A percentile compares a stretch with the other conserved stretches of the same genome.
phyloP scores from a whole-genome alignment of 2,113 vertebrate species.

The Seriola dumerili region DNA sequence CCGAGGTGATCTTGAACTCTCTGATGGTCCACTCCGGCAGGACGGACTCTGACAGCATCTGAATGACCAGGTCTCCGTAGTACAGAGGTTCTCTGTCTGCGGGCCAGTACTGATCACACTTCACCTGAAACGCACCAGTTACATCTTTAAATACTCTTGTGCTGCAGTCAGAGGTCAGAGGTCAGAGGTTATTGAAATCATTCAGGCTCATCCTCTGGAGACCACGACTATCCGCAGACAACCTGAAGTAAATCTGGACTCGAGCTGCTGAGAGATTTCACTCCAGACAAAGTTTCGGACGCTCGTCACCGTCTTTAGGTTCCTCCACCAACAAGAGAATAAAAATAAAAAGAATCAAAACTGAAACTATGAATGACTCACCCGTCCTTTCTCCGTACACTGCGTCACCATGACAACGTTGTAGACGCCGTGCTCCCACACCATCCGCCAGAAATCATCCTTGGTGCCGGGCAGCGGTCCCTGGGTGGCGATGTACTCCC shows the following conservation, averaged over 20 bases:
- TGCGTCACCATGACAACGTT: constrained; percentile 99
- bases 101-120: constrained; percentile 99
- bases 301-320: too few relatives aligned
- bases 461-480: constrained; percentile 97
- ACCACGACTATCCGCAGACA: too few relatives aligned
- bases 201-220: too few relatives aligned
- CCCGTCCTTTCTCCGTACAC: constrained; percentile 96
- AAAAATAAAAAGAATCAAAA: neutral
- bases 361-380: constrained; percentile 72
- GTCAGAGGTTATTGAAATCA: too few relatives aligned
- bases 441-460: constrained; percentile 99
- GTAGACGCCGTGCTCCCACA: constrained; percentile 96
- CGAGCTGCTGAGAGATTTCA: too few relatives aligned
- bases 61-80: constrained; percentile 95
- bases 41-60: constrained; percentile 95
- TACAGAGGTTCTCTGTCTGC: constrained; percentile 92
- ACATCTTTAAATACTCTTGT: too few relatives aligned
- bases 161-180: too few relatives aligned
- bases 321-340: neutral
- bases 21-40: constrained; percentile 98
- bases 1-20: constrained; percentile 94
- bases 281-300: too few relatives aligned
- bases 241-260: too few relatives aligned
- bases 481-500: constrained; percentile 96
- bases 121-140: constrained; percentile 86